phyloP scores from a whole-genome alignment of 2,888 invertebrate genomes.

The Nematopogon swammerdamellus region DNA sequence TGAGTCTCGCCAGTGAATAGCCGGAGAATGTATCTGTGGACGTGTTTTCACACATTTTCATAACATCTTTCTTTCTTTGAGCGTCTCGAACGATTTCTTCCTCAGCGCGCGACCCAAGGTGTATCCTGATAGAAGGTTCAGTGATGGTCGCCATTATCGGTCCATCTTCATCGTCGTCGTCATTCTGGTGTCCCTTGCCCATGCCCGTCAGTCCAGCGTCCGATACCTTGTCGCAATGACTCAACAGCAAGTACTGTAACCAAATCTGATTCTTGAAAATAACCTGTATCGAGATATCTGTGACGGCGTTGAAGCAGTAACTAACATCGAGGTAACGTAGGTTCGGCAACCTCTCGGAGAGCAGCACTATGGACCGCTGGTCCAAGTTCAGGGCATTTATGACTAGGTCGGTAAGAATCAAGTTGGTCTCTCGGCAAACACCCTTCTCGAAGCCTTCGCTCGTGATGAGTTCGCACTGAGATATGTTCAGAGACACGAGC shows the following conservation, averaged over 20 bases:
- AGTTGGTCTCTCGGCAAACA: slow-evolving; percentile 48
- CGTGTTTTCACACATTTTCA: slow-evolving; percentile 58
- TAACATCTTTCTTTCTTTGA: slow-evolving; percentile 59
- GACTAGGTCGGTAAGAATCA: slow-evolving; percentile 48
- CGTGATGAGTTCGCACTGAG: slow-evolving; percentile 64
- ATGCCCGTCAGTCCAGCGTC: slow-evolving; percentile 71
- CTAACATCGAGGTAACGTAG: slow-evolving; percentile 61
- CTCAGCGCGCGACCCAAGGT: slow-evolving; percentile 64
- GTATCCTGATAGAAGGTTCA: slow-evolving; percentile 35
- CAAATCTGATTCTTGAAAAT: slow-evolving; percentile 61
- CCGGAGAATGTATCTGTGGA: slow-evolving; percentile 36
- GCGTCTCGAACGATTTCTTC: slow-evolving; percentile 67
- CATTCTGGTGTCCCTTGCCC: slow-evolving; percentile 39
- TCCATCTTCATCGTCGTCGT: slow-evolving; percentile 20
- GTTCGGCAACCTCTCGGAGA: slow-evolving; percentile 57
- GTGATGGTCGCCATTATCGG: slow-evolving; percentile 27
- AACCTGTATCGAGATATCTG: slow-evolving; percentile 64
- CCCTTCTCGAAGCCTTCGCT: slow-evolving; percentile 60
- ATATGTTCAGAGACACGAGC: slow-evolving; percentile 60
- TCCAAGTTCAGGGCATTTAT: slow-evolving; percentile 60
- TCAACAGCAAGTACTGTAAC: slow-evolving; percentile 59
- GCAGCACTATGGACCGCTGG: slow-evolving; percentile 57
- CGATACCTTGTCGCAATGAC: slow-evolving; percentile 65
- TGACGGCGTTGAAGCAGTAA: slow-evolving; percentile 68
- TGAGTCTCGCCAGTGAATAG: slow-evolving; percentile 53